phyloP scores from a whole-genome alignment of 2,797 vertebrate genomes.

The Alauda arvensis region DNA sequence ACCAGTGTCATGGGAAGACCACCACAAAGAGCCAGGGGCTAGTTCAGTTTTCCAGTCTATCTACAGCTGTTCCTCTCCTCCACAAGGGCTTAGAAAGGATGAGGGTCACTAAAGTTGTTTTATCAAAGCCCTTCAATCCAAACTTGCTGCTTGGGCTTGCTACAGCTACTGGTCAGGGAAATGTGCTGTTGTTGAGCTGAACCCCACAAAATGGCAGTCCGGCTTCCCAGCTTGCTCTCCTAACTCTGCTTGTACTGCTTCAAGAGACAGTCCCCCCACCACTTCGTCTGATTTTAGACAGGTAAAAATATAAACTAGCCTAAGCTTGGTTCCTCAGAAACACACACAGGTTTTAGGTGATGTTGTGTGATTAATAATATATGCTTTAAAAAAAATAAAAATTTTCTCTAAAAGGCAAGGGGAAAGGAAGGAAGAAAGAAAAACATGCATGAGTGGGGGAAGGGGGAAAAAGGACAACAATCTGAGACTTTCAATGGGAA shows the following conservation, averaged over 20 bases:
- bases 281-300: not conserved
- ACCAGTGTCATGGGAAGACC: not conserved
- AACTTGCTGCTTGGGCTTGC: not conserved
- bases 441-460: not conserved
- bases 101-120: not conserved
- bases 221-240: not conserved
- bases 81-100: not conserved
- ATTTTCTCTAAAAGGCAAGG: not conserved
- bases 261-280: not conserved
- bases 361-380: not conserved
- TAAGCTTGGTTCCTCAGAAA: not conserved
- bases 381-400: not conserved
- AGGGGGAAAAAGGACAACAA: slow-evolving; percentile 37
- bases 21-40: not conserved
- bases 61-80: not conserved
- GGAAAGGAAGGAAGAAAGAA: slow-evolving; percentile 26
- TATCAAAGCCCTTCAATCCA: not conserved
- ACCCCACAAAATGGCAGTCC: not conserved
- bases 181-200: not conserved
- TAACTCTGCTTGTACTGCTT: not conserved
- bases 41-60: not conserved
- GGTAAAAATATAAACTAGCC: not conserved
- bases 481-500: slow-evolving; percentile 47
- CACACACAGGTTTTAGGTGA: not conserved
- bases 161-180: not conserved